Evolutionary conservation across 2,113 vertebrate genomes (phyloP).

Genomic region (Vulpes ferrilata): DNA sequence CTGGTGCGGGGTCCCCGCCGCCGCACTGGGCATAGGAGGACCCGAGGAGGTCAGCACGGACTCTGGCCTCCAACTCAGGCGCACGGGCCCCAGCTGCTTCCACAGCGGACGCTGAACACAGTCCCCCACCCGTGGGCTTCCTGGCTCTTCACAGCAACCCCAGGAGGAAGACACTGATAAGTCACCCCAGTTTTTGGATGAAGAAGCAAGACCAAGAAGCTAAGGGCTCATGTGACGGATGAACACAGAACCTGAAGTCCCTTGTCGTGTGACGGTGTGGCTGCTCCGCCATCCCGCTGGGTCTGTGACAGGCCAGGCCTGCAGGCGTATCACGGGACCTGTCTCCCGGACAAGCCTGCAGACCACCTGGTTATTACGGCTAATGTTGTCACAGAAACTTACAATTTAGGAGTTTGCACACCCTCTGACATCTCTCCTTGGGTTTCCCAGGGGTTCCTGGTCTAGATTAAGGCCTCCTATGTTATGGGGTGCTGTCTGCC

Average conservation of each 20-base stretch:
- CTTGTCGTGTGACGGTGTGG: rapidly evolving
- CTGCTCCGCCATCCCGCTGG: rapidly evolving
- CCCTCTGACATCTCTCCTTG: neutral
- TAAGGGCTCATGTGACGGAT: neutral
- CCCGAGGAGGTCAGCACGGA: neutral
- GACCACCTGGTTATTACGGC: neutral
- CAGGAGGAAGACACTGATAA: neutral
- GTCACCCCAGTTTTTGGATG: neutral
- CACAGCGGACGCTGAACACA: neutral
- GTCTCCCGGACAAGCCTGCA: no score
- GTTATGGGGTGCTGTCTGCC: neutral
- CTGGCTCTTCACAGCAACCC: neutral
- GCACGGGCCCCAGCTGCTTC: neutral
- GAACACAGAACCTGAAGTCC: neutral
- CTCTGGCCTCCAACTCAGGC: neutral
- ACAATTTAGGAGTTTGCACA: neutral
- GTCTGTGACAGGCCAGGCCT: neutral
- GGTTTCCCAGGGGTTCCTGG: neutral
- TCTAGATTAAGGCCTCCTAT: neutral
- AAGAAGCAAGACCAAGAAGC: neutral
- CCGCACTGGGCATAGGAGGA: neutral
- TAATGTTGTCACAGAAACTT: neutral
- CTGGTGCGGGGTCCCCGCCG: neutral
- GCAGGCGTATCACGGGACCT: rapidly evolving
- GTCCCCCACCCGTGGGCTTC: neutral